A percentile compares a stretch with the other conserved stretches of the same genome.
These are phyloP conservation scores for Echinarachnius parma DNA, from an alignment of 53 echinoderm and acorn worm genomes.

Conservation along the genomic window DNA sequence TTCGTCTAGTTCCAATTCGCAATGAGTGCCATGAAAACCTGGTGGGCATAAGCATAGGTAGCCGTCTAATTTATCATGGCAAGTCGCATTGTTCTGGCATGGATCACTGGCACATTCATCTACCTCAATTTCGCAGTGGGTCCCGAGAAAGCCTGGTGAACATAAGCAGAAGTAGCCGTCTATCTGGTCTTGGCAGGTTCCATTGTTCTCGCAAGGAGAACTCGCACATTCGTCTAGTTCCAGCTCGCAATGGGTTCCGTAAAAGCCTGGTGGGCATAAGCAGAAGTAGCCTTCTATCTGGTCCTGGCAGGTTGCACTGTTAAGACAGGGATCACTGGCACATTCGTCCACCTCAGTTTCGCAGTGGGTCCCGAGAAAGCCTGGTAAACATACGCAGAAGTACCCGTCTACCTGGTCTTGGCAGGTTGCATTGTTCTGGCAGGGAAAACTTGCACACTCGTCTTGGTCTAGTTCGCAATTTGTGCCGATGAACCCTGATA, in stretches of 20 bases:
- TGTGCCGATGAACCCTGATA: conserved; percentile 55
- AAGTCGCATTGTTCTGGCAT: conserved; percentile 63
- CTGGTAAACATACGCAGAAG: conserved; percentile 53
- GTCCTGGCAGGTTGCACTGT: conserved; percentile 50
- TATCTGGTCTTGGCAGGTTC: conserved; percentile 50
- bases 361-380: conserved; percentile 55
- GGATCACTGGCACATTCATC: conserved; percentile 66
- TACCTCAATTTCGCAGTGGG: conserved; percentile 58
- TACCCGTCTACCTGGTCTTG: conserved; percentile 39
- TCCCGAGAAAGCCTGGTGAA: conserved; percentile 57
- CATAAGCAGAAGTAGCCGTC: conserved; percentile 60
- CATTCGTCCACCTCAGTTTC: conserved; percentile 59
- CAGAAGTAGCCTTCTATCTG: conserved; percentile 40
- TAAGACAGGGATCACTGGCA: conserved; percentile 49
- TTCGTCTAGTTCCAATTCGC: conserved; percentile 55
- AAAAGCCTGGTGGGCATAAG: conserved; percentile 20
- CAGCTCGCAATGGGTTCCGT: conserved; percentile 43
- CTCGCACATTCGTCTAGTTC: conserved; percentile 69
- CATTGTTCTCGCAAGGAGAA: conserved; percentile 72
- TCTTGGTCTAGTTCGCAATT: conserved; percentile 61
- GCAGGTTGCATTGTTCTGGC: conserved; percentile 64
- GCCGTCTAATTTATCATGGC: conserved; percentile 37
- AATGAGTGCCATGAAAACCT: conserved; percentile 40
- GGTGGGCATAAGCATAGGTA: conserved; percentile 59
- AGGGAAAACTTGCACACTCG: conserved; percentile 63